These are phyloP conservation scores for Cerceris rybyensis DNA, from an alignment of 2,888 invertebrate genomes.

Conservation along the genomic window DNA sequence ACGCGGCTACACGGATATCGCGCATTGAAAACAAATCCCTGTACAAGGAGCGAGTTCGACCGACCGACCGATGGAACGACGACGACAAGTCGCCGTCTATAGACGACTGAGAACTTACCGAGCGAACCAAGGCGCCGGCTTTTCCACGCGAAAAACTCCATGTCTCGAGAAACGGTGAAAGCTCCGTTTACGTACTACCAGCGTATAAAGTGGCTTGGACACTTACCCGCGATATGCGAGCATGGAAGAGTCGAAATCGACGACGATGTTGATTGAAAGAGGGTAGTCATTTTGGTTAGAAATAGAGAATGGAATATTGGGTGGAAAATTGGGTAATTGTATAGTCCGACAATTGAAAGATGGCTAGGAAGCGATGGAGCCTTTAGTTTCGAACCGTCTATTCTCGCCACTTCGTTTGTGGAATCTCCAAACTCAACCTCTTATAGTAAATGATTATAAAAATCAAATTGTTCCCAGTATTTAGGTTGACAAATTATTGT, in stretches of 20 bases:
- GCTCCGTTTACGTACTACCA: constrained; percentile 25
- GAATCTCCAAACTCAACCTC: too few relatives aligned
- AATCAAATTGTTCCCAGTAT: too few relatives aligned
- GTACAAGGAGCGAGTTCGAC: constrained; percentile 20
- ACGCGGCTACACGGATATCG: background rate
- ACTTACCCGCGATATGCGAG: constrained; percentile 29
- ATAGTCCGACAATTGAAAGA: too few relatives aligned
- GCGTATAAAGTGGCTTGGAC: constrained; percentile 32
- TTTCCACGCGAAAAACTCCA: constrained; percentile 40
- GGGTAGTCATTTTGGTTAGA: constrained; percentile 5
- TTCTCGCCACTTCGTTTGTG: too few relatives aligned
- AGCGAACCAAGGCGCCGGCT: background rate
- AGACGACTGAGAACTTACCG: constrained; percentile 3
- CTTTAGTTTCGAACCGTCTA: too few relatives aligned
- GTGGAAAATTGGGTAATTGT: background rate
- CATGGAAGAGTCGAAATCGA: constrained; percentile 20
- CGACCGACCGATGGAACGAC: constrained; percentile 1
- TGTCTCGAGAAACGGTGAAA: constrained; percentile 17
- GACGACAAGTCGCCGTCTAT: background rate
- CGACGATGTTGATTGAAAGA: constrained; percentile 7
- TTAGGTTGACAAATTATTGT: too few relatives aligned
- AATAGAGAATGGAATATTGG: constrained; percentile 9
- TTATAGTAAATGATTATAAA: too few relatives aligned
- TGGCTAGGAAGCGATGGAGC: too few relatives aligned
- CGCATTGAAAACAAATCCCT: constrained; percentile 45